These are phyloP conservation scores for Dicentrarchus labrax DNA, from an alignment of 2,113 vertebrate species.

Conservation along the genomic window DNA sequence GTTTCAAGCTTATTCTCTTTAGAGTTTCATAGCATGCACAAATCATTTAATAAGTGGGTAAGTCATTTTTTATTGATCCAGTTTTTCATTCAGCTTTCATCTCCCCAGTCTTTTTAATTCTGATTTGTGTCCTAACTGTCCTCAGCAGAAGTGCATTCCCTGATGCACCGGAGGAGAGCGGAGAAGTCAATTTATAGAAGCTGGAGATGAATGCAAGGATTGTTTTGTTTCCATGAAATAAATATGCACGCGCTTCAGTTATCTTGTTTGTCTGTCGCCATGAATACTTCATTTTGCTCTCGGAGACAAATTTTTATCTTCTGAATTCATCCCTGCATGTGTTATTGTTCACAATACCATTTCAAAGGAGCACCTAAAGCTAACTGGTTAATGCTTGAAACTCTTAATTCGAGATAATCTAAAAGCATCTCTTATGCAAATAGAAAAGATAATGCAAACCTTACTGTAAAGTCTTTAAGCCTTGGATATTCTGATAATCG, in stretches of 20 bases:
- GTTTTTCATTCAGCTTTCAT: conserved; percentile 68
- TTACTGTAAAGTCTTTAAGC: not conserved
- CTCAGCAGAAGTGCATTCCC: conserved; percentile 16
- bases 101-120: conserved; percentile 60
- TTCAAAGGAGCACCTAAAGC: conserved; percentile 40
- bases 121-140: conserved; percentile 63
- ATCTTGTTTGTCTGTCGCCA: conserved; percentile 55
- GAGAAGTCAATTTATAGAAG: conserved; percentile 25
- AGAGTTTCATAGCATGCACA: conserved; percentile 52
- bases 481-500: conserved; percentile 29
- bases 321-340: conserved; percentile 41
- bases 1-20: conserved; percentile 63
- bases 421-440: conserved; percentile 26
- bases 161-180: conserved; percentile 2
- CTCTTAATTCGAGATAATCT: conserved; percentile 37
- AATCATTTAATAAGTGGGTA: conserved; percentile 64
- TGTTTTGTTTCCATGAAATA: conserved; percentile 76
- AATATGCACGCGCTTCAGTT: conserved; percentile 61
- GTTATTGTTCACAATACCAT: conserved; percentile 8
- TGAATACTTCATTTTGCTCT: conserved; percentile 60
- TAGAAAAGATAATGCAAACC: conserved; percentile 15
- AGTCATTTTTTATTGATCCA: conserved; percentile 77
- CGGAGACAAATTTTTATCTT: conserved; percentile 30
- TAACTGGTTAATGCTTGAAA: conserved; percentile 38
- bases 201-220: conserved; percentile 40